A percentile compares a stretch with the other conserved stretches of the same genome.
Conservation (phyloP, 2,113 vertebrate genomes). For the Ptyas mucosa region DNA sequence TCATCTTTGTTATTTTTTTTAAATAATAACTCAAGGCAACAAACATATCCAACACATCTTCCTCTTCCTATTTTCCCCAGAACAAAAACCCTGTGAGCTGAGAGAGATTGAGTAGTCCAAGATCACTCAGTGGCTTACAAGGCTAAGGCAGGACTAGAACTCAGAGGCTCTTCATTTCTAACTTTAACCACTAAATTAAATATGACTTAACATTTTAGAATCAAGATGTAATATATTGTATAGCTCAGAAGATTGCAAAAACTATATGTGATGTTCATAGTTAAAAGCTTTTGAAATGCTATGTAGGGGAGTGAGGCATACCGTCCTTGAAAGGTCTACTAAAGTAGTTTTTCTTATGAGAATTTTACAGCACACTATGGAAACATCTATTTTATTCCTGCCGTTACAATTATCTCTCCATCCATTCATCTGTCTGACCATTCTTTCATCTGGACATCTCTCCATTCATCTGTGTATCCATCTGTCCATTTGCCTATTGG, state of each 20-base stretch:
- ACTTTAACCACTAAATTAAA: background rate
- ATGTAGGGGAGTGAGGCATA: too few species aligned
- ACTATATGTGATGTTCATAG: background rate
- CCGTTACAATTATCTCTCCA: background rate
- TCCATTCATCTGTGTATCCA: background rate
- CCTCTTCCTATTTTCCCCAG: background rate
- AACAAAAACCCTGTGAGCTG: background rate
- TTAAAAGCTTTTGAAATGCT: background rate
- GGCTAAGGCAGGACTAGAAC: background rate
- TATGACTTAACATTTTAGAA: background rate
- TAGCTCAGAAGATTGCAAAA: background rate
- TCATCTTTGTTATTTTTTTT: background rate
- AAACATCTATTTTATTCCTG: background rate
- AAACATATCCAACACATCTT: background rate
- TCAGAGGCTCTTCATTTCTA: background rate
- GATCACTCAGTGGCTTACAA: background rate
- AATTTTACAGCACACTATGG: constrained; percentile 22
- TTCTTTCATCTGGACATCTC: background rate
- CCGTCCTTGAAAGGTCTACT: background rate
- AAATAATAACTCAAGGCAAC: background rate
- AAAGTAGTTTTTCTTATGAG: background rate
- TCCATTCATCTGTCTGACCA: background rate
- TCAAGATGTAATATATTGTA: background rate
- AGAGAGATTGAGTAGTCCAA: background rate
- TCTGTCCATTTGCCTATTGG: background rate